Evolutionary conservation across 2,113 vertebrate genomes (phyloP).

Genomic region (Brachionichthys hirsutus): DNA sequence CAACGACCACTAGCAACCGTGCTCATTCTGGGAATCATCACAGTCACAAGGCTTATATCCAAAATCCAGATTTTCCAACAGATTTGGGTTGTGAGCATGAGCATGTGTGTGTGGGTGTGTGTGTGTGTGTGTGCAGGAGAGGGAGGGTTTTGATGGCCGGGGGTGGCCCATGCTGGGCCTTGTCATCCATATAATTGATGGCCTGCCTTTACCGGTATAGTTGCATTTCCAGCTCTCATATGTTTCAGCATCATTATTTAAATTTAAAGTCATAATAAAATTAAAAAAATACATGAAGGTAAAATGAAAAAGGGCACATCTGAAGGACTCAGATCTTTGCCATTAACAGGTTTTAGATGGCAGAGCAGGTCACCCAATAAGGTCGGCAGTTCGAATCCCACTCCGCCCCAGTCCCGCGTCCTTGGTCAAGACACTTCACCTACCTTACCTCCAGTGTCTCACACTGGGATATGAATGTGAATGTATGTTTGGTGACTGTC

Average conservation of each 20-base stretch:
- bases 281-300: neutral
- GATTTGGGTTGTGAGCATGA: neutral
- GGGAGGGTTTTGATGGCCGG: no score
- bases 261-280: neutral
- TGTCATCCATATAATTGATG: conserved; percentile 49
- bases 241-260: neutral
- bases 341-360: no score
- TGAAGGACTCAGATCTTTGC: no score
- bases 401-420: no score
- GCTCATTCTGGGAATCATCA: conserved; percentile 19
- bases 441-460: no score
- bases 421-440: no score
- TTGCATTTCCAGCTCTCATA: neutral
- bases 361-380: no score
- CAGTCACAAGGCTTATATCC: conserved; percentile 19
- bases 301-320: neutral
- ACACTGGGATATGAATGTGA: no score
- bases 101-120: conserved; percentile 4
- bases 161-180: conserved; percentile 34
- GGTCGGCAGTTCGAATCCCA: no score
- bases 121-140: conserved; percentile 3
- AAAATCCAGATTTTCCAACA: conserved; percentile 18
- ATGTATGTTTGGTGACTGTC: no score
- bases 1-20: conserved; percentile 11
- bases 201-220: conserved; percentile 25